Conservation (phyloP, 1,140 invertebrate species). For the Mactra quadrangularis region DNA sequence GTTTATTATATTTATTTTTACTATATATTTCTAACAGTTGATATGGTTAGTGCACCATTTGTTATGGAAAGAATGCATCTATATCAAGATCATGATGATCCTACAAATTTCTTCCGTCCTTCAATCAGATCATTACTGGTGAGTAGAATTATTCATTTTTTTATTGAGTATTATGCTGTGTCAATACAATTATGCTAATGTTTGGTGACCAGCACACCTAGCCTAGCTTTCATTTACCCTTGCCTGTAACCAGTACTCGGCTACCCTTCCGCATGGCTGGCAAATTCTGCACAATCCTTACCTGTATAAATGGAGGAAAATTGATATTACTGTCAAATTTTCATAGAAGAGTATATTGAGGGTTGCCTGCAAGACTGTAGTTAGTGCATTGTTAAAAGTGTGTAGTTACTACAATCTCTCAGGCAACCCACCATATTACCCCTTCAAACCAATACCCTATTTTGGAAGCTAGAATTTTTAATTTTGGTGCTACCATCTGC, state of each 20-base stretch:
- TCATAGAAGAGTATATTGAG: too few relatives aligned
- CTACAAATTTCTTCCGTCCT: slow-evolving; percentile 80
- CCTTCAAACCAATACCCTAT: too few relatives aligned
- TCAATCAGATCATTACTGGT: slow-evolving; percentile 81
- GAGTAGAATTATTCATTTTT: slow-evolving; percentile 45
- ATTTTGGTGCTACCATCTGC: too few relatives aligned
- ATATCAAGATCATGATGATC: slow-evolving; percentile 77
- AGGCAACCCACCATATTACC: too few relatives aligned
- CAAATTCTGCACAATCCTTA: too few relatives aligned
- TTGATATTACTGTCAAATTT: not conserved
- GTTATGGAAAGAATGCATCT: slow-evolving; percentile 77
- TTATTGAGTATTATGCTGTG: not conserved
- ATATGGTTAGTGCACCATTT: slow-evolving; percentile 81
- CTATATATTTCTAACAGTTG: slow-evolving; percentile 74
- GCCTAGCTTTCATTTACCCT: too few relatives aligned
- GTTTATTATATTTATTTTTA: too few relatives aligned
- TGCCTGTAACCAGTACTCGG: not conserved
- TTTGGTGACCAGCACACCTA: not conserved
- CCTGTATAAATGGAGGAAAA: too few relatives aligned
- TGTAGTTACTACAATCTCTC: too few relatives aligned
- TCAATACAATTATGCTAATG: not conserved
- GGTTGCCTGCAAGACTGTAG: too few relatives aligned
- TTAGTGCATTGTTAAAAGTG: too few relatives aligned
- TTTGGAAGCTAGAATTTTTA: too few relatives aligned
- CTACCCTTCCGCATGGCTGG: not conserved